These are phyloP conservation scores for Pocota personata DNA, from an alignment of 2,888 invertebrate genomes.

Conservation along the genomic window DNA sequence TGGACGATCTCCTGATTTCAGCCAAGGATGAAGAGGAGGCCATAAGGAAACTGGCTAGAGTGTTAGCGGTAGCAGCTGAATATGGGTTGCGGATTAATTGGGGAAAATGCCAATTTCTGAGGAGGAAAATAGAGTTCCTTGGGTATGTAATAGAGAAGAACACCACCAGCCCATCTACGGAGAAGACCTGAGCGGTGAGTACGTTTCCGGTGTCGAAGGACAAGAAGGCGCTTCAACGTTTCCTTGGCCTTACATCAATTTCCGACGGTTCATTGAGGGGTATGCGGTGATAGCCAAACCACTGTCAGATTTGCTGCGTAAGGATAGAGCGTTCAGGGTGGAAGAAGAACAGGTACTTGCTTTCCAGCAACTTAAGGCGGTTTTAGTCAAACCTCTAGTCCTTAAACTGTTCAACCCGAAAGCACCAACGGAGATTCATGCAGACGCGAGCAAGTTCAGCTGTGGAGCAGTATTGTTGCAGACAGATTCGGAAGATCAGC, in stretches of 20 bases:
- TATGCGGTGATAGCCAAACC: constrained; percentile 2
- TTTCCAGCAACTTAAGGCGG: constrained; percentile 4
- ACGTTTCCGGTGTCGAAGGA: constrained; percentile 20
- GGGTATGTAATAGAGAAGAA: constrained; percentile 30
- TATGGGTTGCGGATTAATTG: neutral
- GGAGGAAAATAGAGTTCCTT: constrained; percentile 4
- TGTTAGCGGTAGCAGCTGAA: neutral
- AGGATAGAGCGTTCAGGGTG: neutral
- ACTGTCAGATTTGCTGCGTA: constrained; percentile 27
- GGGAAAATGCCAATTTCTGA: neutral
- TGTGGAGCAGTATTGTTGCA: neutral
- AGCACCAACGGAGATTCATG: neutral
- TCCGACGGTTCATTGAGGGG: neutral
- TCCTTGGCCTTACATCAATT: constrained; percentile 44
- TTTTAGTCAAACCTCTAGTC: neutral
- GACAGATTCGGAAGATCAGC: neutral
- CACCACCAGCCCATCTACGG: constrained; percentile 15
- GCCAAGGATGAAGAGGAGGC: neutral
- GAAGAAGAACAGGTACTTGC: neutral
- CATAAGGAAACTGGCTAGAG: neutral
- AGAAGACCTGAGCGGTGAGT: constrained; percentile 20
- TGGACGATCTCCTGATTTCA: no score
- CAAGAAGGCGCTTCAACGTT: constrained; percentile 46
- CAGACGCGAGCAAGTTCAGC: neutral
- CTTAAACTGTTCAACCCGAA: neutral